These are phyloP conservation scores for Chionodraco myersi DNA, from an alignment of 2,113 vertebrate genomes.

Conservation along the genomic window DNA sequence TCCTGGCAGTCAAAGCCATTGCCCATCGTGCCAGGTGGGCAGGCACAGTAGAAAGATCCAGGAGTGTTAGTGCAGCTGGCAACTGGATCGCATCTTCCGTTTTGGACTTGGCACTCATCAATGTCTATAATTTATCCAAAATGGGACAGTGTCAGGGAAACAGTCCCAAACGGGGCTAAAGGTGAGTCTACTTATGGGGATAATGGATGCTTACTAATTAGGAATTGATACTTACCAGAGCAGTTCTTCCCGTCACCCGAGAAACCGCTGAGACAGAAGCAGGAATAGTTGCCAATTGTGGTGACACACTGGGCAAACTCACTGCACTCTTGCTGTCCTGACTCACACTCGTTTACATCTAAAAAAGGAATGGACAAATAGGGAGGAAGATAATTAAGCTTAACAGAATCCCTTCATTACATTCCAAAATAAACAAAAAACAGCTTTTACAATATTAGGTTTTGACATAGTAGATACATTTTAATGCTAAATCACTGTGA, in stretches of 20 bases:
- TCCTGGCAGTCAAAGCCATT: conserved; percentile 84
- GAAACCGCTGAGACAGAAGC: conserved; percentile 84
- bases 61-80: conserved; percentile 83
- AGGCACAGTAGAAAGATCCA: conserved; percentile 83
- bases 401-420: background rate
- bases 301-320: conserved; percentile 83
- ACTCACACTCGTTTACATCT: conserved; percentile 86
- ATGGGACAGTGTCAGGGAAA: conserved; percentile 86
- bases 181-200: conserved; percentile 46
- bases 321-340: conserved; percentile 77
- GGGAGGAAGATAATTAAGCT: background rate
- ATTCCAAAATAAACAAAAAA: background rate
- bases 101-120: conserved; percentile 88
- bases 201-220: conserved; percentile 19
- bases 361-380: background rate
- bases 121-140: conserved; percentile 91
- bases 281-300: conserved; percentile 80
- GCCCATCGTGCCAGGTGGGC: conserved; percentile 80
- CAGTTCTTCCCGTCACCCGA: conserved; percentile 85
- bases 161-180: conserved; percentile 67
- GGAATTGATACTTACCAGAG: conserved; percentile 77
- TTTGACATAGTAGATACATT: no score
- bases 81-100: conserved; percentile 84
- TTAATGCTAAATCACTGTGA: no score
- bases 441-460: background rate